Conservation (phyloP, 2,113 vertebrate genomes). For the Muscicapa adusta region DNA sequence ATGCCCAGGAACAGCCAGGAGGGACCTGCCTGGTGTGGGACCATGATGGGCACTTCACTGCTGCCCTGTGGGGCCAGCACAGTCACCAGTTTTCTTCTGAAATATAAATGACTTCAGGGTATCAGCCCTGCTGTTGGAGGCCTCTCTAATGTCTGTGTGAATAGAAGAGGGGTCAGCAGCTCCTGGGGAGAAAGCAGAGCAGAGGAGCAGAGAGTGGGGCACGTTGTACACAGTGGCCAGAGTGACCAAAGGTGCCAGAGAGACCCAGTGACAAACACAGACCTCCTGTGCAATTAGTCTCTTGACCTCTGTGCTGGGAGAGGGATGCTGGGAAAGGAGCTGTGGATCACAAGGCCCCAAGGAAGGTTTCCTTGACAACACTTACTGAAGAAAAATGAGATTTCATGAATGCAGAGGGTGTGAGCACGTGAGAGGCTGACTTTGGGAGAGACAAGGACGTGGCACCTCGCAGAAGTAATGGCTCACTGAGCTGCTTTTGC, state of each 20-base stretch:
- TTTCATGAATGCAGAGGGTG: neutral
- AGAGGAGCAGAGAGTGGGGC: neutral
- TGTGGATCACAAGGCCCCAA: conserved; percentile 17
- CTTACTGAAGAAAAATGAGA: conserved; percentile 37
- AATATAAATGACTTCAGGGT: neutral
- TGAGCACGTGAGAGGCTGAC: neutral
- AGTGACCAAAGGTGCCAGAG: conserved; percentile 7
- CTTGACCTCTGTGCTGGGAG: conserved; percentile 36
- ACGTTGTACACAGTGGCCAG: neutral
- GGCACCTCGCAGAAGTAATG: neutral
- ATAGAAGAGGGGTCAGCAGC: neutral
- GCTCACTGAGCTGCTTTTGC: neutral
- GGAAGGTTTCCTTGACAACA: conserved; percentile 69
- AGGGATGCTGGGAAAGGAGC: conserved; percentile 23
- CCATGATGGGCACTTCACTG: neutral
- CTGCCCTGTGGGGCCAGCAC: neutral
- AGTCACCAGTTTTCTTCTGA: neutral
- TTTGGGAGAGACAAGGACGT: neutral
- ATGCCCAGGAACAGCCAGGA: neutral
- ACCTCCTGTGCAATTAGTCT: conserved; percentile 52
- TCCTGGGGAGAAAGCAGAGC: neutral
- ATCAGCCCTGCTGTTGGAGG: neutral
- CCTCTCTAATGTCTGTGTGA: neutral
- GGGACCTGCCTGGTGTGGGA: neutral
- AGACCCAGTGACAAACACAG: conserved; percentile 9